Conservation (phyloP, 2,797 vertebrate species). For the Esox masquinongy region DNA sequence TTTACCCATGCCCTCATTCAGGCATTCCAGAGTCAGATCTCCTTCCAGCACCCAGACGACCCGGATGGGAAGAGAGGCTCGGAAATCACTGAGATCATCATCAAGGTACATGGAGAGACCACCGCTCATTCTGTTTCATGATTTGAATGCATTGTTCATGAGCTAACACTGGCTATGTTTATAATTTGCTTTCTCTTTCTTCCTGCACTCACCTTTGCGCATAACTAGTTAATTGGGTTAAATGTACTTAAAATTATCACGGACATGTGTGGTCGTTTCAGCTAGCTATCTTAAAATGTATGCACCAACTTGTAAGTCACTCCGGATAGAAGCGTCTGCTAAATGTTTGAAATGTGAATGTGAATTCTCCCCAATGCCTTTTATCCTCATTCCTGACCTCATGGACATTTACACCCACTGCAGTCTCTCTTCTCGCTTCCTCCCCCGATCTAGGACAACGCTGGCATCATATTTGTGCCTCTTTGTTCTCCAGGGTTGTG, state of each 20-base stretch:
- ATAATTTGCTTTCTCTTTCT: not conserved
- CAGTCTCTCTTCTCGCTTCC: too few relatives aligned
- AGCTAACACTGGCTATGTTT: too few relatives aligned
- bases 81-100: conserved; percentile 82
- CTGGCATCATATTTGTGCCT: not conserved
- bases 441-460: not conserved
- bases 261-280: too few relatives aligned
- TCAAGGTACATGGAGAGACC: conserved; percentile 73
- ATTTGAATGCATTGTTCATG: too few relatives aligned
- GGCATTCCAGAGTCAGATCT: conserved; percentile 78
- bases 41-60: conserved; percentile 81
- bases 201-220: not conserved
- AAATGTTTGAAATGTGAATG: too few relatives aligned
- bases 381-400: not conserved
- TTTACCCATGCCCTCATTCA: conserved; percentile 43
- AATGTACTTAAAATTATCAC: too few relatives aligned
- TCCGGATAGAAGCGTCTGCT: too few relatives aligned
- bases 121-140: not conserved
- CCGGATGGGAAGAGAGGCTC: conserved; percentile 75
- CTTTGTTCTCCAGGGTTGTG: not conserved
- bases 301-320: too few relatives aligned
- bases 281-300: too few relatives aligned
- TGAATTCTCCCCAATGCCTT: too few relatives aligned
- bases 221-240: too few relatives aligned
- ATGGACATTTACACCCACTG: not conserved